Evolutionary conservation across 2,888 invertebrate genomes (phyloP).

Genomic region (Lepidocyrtinus sp.): DNA sequence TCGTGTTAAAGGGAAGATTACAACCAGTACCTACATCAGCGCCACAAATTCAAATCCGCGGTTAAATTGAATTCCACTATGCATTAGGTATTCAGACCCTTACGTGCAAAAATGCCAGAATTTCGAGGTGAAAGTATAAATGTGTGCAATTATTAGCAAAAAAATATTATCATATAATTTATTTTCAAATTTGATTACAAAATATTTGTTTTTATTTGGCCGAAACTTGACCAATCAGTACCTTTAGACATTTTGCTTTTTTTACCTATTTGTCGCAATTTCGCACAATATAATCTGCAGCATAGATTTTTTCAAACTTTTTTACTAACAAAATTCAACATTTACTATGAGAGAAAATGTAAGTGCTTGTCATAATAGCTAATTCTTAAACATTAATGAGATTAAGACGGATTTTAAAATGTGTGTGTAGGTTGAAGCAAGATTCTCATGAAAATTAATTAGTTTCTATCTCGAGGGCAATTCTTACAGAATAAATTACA

Average conservation of each 20-base stretch:
- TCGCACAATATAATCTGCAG: too few relatives aligned
- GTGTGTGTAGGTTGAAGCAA: neutral
- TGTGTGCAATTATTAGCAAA: too few relatives aligned
- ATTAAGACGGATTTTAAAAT: neutral
- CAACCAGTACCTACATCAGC: too few relatives aligned
- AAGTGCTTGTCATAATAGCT: constrained; percentile 8
- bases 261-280: neutral
- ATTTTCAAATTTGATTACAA: too few relatives aligned
- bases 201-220: too few relatives aligned
- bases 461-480: neutral
- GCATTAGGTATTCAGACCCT: too few relatives aligned
- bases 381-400: neutral
- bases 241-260: neutral
- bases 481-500: neutral
- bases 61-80: neutral
- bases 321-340: neutral
- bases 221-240: too few relatives aligned
- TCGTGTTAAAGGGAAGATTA: constrained; percentile 13
- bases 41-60: constrained; percentile 7
- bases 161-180: too few relatives aligned
- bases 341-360: constrained; percentile 11
- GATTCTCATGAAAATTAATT: neutral
- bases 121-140: too few relatives aligned
- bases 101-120: too few relatives aligned
- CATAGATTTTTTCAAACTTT: neutral